Conservation (phyloP, 35 echinoderm and acorn worm genomes). For the Apostichopus japonicus region DNA sequence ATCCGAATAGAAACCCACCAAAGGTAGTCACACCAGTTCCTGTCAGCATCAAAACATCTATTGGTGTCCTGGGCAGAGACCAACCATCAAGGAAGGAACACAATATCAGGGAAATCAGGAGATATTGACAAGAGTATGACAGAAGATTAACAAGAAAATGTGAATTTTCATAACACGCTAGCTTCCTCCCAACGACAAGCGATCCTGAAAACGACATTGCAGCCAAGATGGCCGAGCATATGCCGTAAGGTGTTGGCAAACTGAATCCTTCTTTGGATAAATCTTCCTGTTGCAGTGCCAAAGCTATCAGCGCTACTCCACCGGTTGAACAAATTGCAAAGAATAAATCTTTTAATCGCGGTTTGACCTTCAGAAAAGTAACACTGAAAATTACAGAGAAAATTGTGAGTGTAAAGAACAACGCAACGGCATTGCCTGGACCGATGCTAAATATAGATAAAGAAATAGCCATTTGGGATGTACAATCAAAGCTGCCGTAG, state of each 20-base stretch:
- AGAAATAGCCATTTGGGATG: background rate
- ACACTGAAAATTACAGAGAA: background rate
- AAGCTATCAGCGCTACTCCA: background rate
- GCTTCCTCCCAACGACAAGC: background rate
- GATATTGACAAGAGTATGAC: background rate
- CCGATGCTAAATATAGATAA: slow-evolving; percentile 23
- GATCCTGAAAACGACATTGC: background rate
- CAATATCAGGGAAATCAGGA: background rate
- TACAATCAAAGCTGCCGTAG: background rate
- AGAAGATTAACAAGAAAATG: background rate
- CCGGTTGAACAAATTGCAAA: slow-evolving; percentile 7
- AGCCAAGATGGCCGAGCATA: background rate
- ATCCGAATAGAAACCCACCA: slow-evolving; percentile 1
- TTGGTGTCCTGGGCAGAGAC: background rate
- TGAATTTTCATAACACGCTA: background rate
- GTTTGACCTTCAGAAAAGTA: background rate
- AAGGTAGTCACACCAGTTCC: background rate
- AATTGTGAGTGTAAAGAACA: slow-evolving; percentile 8
- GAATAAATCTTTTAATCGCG: background rate
- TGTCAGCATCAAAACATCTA: too few species aligned
- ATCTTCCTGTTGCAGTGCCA: too few species aligned
- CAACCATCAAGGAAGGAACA: background rate
- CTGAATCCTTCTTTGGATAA: background rate
- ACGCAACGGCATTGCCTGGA: slow-evolving; percentile 2
- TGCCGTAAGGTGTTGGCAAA: background rate